A percentile compares a stretch with the other conserved stretches of the same genome.
phyloP scores from a whole-genome alignment of 2,888 invertebrate species.

The Melanostoma scalare region DNA sequence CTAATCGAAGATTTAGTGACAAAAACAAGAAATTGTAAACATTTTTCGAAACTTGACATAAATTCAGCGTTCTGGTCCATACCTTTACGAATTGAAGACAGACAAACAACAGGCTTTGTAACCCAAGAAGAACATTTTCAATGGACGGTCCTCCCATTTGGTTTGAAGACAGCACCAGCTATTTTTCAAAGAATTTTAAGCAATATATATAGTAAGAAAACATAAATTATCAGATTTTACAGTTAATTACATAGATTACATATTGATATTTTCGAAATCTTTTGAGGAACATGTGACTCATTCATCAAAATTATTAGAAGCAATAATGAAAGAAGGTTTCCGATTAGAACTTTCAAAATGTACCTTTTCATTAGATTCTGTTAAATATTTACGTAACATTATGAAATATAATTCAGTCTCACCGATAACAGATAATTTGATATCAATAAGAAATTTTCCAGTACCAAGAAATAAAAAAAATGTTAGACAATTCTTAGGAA shows the following conservation, averaged over 20 bases:
- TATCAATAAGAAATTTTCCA: slow-evolving; percentile 60
- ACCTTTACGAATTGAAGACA: slow-evolving; percentile 60
- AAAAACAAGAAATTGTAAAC: slow-evolving; percentile 35
- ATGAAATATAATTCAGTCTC: slow-evolving; percentile 60
- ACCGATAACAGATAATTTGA: slow-evolving; percentile 35
- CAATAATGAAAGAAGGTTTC: slow-evolving; percentile 67
- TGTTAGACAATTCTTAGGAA: slow-evolving; percentile 60
- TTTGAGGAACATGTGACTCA: too few species aligned
- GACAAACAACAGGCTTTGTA: slow-evolving; percentile 34
- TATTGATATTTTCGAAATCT: slow-evolving; percentile 62
- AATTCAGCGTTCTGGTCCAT: too few species aligned
- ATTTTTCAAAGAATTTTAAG: slow-evolving; percentile 71
- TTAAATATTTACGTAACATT: slow-evolving; percentile 69
- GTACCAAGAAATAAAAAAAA: slow-evolving; percentile 60
- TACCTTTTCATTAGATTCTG: slow-evolving; percentile 15
- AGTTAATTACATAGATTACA: slow-evolving; percentile 72
- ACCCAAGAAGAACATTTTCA: too few species aligned
- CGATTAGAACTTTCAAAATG: slow-evolving; percentile 65
- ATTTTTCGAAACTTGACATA: not conserved
- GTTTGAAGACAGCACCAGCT: slow-evolving; percentile 50
- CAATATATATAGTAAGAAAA: slow-evolving; percentile 69
- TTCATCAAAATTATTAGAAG: slow-evolving; percentile 57
- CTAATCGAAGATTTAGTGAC: slow-evolving; percentile 13
- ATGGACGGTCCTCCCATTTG: slow-evolving; percentile 67
- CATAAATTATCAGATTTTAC: slow-evolving; percentile 64